Evolutionary conservation across 2,797 vertebrate species (phyloP).

Genomic region (Oryzias dopingdopingensis): DNA sequence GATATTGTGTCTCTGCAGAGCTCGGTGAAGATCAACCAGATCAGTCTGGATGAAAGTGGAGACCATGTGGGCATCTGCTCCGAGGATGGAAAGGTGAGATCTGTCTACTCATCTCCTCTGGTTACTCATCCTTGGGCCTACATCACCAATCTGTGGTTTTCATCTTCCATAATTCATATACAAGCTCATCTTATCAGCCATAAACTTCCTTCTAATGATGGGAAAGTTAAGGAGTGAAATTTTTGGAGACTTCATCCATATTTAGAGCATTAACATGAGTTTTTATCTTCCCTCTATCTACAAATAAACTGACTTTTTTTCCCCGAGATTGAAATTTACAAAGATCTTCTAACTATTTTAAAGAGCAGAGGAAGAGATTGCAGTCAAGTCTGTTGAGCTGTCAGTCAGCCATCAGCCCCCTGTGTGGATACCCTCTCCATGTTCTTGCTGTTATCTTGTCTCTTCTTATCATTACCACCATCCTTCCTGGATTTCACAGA

Average conservation of each 20-base stretch:
- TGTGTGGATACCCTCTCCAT: conserved; percentile 68
- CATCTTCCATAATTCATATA: conserved; percentile 59
- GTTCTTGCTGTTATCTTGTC: conserved; percentile 76
- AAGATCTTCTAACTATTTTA: conserved; percentile 60
- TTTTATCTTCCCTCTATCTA: conserved; percentile 52
- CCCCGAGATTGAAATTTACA: conserved; percentile 45
- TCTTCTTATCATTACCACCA: conserved; percentile 76
- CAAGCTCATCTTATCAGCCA: conserved; percentile 49
- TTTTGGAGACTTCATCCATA: conserved; percentile 33
- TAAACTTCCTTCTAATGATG: conserved; percentile 57
- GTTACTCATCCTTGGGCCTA: conserved; percentile 49
- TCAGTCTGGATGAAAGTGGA: conserved; percentile 97
- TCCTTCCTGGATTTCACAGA: conserved; percentile 71
- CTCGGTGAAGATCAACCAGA: conserved; percentile 98
- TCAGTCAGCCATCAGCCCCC: conserved; percentile 67
- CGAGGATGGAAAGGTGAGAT: conserved; percentile 96
- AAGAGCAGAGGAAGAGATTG: conserved; percentile 44
- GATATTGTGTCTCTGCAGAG: conserved; percentile 81
- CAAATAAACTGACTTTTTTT: conserved; percentile 48
- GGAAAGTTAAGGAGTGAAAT: conserved; percentile 28
- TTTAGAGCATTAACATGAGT: conserved; percentile 35
- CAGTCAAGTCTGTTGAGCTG: conserved; percentile 58
- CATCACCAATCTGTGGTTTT: conserved; percentile 43
- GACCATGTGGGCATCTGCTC: conserved; percentile 97
- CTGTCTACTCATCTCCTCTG: conserved; percentile 46